These are phyloP conservation scores for Clarias fuscus DNA, from an alignment of 2,797 vertebrate genomes.

Conservation along the genomic window DNA sequence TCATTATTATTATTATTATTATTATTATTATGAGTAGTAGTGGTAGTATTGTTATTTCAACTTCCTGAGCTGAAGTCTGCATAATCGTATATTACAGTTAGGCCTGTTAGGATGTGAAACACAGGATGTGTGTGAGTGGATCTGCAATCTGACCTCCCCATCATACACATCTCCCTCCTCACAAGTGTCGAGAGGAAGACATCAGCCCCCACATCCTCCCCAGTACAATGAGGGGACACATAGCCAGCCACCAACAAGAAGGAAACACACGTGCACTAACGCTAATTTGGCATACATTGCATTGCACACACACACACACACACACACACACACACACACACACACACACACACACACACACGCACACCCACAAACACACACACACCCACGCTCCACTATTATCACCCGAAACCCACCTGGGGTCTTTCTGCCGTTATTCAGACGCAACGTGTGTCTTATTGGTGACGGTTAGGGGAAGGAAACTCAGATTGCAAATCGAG, in stretches of 20 bases:
- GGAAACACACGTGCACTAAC: conserved; percentile 36
- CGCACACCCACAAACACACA: neutral
- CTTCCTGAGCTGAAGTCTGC: conserved; percentile 20
- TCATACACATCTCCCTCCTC: conserved; percentile 40
- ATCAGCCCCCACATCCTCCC: conserved; percentile 50
- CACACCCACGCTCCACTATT: conserved; percentile 26
- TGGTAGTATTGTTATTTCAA: neutral
- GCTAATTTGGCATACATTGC: conserved; percentile 26
- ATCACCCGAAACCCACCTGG: conserved; percentile 46
- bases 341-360: neutral
- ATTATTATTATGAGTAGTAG: neutral
- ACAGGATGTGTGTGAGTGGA: conserved; percentile 51
- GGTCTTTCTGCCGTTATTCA: conserved; percentile 39
- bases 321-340: too few relatives aligned
- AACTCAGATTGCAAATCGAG: conserved; percentile 63
- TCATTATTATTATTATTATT: neutral
- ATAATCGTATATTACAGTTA: conserved; percentile 42
- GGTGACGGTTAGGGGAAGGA: conserved; percentile 68
- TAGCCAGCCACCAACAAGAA: conserved; percentile 33
- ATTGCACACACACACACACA: neutral
- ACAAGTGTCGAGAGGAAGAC: conserved; percentile 42
- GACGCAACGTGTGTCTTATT: conserved; percentile 52
- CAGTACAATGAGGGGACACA: conserved; percentile 49
- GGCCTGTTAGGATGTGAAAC: conserved; percentile 48
- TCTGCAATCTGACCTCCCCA: conserved; percentile 53